Percentiles rank a stretch among this genome's conserved stretches.
Evolutionary conservation across 2,113 vertebrate species (phyloP).

Genomic region (Astatoreochromis straeleni): DNA sequence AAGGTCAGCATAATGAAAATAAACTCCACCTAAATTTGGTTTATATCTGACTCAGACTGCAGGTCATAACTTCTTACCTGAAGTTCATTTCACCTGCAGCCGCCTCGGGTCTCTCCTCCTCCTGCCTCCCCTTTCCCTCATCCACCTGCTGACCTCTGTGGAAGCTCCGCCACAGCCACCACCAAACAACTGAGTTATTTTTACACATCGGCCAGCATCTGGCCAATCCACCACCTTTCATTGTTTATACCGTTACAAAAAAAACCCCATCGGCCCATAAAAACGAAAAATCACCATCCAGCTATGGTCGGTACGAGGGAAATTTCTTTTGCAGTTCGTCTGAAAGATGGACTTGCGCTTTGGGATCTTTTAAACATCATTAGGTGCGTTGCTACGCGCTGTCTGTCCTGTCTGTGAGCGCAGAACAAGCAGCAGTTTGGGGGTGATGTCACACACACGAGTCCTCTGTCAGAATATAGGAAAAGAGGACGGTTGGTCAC

Average conservation of each 20-base stretch:
- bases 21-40: too few species aligned
- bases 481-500: background rate
- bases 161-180: background rate
- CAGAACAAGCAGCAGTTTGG: background rate
- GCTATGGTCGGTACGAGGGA: background rate
- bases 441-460: background rate
- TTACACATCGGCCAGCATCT: background rate
- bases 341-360: background rate
- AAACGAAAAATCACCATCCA: background rate
- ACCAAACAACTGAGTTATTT: background rate
- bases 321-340: background rate
- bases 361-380: background rate
- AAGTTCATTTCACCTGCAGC: too few species aligned
- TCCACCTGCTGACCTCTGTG: background rate
- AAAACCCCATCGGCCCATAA: accelerated
- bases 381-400: background rate
- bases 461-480: background rate
- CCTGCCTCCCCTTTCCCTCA: background rate
- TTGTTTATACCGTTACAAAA: background rate
- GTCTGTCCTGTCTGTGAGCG: background rate
- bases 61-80: too few species aligned
- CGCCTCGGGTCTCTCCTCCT: too few species aligned
- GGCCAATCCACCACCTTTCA: background rate
- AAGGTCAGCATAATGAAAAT: too few species aligned
- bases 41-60: too few species aligned